Evolutionary conservation across 2,797 vertebrate genomes (phyloP), one percentile per base, ranked within the genome.

Genomic region (Simalia tracyae): DNA sequence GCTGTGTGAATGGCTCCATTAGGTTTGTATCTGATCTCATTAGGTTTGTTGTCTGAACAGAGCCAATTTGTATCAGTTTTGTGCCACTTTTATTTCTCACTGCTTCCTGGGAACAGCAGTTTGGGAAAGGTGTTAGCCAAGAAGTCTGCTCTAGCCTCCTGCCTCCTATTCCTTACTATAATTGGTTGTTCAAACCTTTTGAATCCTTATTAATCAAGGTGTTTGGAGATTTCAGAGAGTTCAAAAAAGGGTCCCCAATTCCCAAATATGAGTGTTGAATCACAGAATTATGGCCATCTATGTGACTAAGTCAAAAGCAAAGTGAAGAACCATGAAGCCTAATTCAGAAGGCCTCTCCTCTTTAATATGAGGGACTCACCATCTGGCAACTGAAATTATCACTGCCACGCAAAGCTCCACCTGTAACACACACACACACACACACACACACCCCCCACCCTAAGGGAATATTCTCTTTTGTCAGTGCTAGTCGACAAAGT

Each of bases 361-460:
- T 26, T 5, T 54, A 89, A 15, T 76, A 46, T 36, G n/a, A 87
- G 59, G 24, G 0, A 59, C 22, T 84, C 85, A 90, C 60, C 76
- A 86, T 86, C 64, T 26, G 64, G 84, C 84, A 89, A 64, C 89
- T 76, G 26, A 63, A 90, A 87, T 81, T 90, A 89, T 81, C 88
- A 61, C 46, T 19, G 50, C 26, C 24, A 17, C 57, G 85, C 57
- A 57, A 54, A 57, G 59, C 59, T 87, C 66, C 85, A 64, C 26
- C 85, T 90, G 57, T 57, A 92, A 90, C 8, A 60, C 12, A 28
- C 28, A 31, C 57, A 50, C 10, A 17, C 4, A 0, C 46, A 5
- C 57, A 59, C 5, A 24, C 7, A 0, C 42, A 5, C 57, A 14
- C 22, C 17, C 26, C 10, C 85, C 60, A 42, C 24, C 81, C 88